Evolutionary conservation across 2,113 vertebrate genomes (phyloP), one percentile per base, ranked within the genome.

Genomic region (Gopherus evgoodei): DNA sequence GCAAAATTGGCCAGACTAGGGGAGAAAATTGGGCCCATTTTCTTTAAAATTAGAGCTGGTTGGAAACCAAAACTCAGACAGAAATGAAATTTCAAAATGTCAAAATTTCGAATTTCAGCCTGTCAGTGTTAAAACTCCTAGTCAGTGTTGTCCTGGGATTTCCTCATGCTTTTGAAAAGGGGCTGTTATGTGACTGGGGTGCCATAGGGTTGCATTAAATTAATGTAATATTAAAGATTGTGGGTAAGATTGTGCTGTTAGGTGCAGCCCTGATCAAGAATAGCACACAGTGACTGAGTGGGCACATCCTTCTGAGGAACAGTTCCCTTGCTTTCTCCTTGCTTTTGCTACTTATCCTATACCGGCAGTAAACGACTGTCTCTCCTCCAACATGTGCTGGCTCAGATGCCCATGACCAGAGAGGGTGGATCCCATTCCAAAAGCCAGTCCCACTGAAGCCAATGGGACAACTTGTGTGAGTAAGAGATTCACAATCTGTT

Each of bases 1-100:
- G 4, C 38, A 65, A n/a, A 69, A 31, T 50, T 19, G 44, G 62
- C 44, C 14, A 21, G 9, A 12, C 49, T 42, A 50, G n/a, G 0
- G 1, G 50, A 57, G 16, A 2, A 1, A 2, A 1, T 2, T 79
- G 75, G 79, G 42, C 87, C 42, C 25, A 2, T 5, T 0, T 1
- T 57, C 29, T 31, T 91, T 62, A 52, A 21, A 83, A 76, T 38
- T 17, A 29, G 6, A 3, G 83, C 53, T 94, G 49, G 16, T 44
- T 72, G 57, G 57, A 29, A 59, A 59, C 27, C 57, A 29, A 59
- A 29, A 59, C 44, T 59, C 12, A 5, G 57, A 29, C 57, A 29
- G 57, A 59, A 59, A 59, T 5, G 27, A 24, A 59, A 59, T 29
- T 24, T 59, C 11, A 59, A 59, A 27, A 57, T 57, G 56, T 57